These are phyloP conservation scores for Amiota communis DNA, from an alignment of 2,888 invertebrate genomes.

Conservation along the genomic window DNA sequence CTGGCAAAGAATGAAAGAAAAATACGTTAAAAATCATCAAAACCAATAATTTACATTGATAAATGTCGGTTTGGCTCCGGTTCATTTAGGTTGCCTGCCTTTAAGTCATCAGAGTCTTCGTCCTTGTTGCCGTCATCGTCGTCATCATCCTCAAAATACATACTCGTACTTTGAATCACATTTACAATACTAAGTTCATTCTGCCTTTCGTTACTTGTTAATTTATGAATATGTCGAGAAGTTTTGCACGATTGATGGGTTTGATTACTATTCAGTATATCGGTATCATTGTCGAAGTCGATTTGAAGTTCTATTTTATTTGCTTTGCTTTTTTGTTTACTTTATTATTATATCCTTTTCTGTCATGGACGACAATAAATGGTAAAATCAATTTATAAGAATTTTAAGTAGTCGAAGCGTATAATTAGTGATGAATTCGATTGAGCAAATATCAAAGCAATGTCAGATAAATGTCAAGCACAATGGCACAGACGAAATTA, in stretches of 20 bases:
- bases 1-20: slow-evolving; percentile 44
- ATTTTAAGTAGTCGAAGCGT: slow-evolving; percentile 7
- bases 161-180: no score
- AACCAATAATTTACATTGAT: slow-evolving; percentile 44
- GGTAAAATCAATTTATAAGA: slow-evolving; percentile 54
- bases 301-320: neutral
- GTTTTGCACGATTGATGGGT: slow-evolving; percentile 23
- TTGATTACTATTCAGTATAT: slow-evolving; percentile 16
- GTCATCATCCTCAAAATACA: no score
- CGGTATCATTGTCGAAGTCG: no score
- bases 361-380: slow-evolving; percentile 42
- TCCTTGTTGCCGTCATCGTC: neutral
- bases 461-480: slow-evolving; percentile 62
- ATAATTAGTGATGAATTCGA: neutral
- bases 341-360: neutral
- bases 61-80: slow-evolving; percentile 47
- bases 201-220: slow-evolving; percentile 41
- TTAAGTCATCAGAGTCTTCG: neutral
- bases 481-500: slow-evolving; percentile 30
- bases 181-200: no score
- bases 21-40: slow-evolving; percentile 39
- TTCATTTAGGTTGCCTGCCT: neutral
- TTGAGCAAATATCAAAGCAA: slow-evolving; percentile 24
- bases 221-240: slow-evolving; percentile 41
- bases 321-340: neutral